Evolutionary conservation across 2,888 invertebrate species (phyloP), one percentile per base, ranked within the genome.

Genomic region (Diaphora mendica): DNA sequence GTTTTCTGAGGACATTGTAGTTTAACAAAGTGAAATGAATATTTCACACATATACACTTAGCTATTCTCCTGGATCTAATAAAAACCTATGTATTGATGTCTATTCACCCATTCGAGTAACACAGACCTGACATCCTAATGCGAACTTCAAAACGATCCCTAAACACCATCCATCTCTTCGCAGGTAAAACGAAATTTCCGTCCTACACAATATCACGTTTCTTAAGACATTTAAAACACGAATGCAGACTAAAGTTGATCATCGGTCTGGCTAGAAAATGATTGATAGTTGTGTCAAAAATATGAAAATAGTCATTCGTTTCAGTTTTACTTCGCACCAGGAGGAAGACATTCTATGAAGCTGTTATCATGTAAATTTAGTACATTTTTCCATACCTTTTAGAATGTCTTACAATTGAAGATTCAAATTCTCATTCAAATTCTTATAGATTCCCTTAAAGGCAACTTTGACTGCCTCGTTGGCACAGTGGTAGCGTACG

Each of bases 181-280:
- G 62, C 74, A 85, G 79, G 77, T 76, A 77, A 78, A 80, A 78
- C 82, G 72, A 80, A 80, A 85, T 82, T 82, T 85, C 76, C 82
- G 79, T 71, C 78, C 35, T 30, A 72, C 68, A 73, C 74, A 74
- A 70, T 75, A 71, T 75, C 71, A 77, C 64, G 72, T 77, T 76
- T 75, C 77, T 73, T 75, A 68, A 82, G 79, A 77, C 64, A 73
- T 71, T 72, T 71, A 74, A 23, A 23, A 33, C 23, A 48, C 33
- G 59, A 68, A 71, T 71, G 64, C 13, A 64, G 15, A 71, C 65
- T 48, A 39, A 33, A 78, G 66, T 78, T 73, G n/a, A n/a, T n/a
- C 70, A 77, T 71, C 51, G 67, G 70, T 70, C 8, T 44, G 23
- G 65, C 65, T 55, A 70, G 64, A 59, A 71, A 71, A 75, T 80